Conservation (phyloP, 2,797 vertebrate genomes). For the Silurus lanzhouensis region DNA sequence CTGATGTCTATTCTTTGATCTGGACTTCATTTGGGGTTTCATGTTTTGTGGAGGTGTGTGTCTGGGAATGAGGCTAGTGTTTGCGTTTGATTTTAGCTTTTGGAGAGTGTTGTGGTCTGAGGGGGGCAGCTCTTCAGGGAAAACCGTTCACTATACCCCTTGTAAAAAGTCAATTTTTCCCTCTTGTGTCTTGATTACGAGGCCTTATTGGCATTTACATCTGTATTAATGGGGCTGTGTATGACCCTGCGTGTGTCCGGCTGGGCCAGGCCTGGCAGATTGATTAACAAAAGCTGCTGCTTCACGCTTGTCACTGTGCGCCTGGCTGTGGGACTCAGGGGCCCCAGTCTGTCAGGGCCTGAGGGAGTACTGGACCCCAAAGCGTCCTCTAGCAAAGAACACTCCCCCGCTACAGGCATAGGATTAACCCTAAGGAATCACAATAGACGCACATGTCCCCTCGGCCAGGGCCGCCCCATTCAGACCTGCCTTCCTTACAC, state of each 20-base stretch:
- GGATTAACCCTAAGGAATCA: slow-evolving; percentile 85
- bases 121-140: slow-evolving; percentile 58
- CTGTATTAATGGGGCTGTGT: slow-evolving; percentile 70
- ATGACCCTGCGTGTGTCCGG: slow-evolving; percentile 63
- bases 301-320: slow-evolving; percentile 70
- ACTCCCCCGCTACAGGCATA: slow-evolving; percentile 69
- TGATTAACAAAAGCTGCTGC: slow-evolving; percentile 75
- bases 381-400: slow-evolving; percentile 49
- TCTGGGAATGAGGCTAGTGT: slow-evolving; percentile 26
- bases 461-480: slow-evolving; percentile 79
- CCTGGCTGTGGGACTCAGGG: slow-evolving; percentile 41
- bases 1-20: slow-evolving; percentile 32
- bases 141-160: slow-evolving; percentile 56
- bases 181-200: slow-evolving; percentile 78
- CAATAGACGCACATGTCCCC: slow-evolving; percentile 89
- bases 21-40: slow-evolving; percentile 28
- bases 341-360: slow-evolving; percentile 54
- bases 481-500: slow-evolving; percentile 84
- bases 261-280: slow-evolving; percentile 59
- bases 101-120: slow-evolving; percentile 41
- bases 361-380: slow-evolving; percentile 51
- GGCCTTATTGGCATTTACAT: slow-evolving; percentile 79
- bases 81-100: slow-evolving; percentile 41
- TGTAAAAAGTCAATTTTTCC: slow-evolving; percentile 72
- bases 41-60: slow-evolving; percentile 9